A percentile compares a stretch with the other conserved stretches of the same genome.
Conservation (phyloP, 2,888 invertebrate genomes). For the Steinernema carpocapsae region DNA sequence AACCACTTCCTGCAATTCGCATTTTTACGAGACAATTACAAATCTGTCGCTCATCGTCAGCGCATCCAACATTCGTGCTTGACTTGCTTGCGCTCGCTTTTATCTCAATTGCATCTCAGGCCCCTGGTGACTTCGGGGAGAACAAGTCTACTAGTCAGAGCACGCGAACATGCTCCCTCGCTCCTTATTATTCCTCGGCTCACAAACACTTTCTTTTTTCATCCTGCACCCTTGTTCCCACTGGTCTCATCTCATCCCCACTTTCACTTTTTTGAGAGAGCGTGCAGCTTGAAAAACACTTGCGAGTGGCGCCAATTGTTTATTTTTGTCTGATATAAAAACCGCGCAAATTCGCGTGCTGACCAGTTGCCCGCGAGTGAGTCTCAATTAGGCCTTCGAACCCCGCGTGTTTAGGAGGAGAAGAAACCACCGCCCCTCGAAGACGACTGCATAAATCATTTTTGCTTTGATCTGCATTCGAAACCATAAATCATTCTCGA, state of each 20-base stretch:
- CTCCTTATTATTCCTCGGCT: conserved; percentile 15
- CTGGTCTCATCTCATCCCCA: neutral
- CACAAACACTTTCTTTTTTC: conserved; percentile 14
- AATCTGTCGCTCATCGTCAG: conserved; percentile 30
- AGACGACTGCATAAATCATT: conserved; percentile 32
- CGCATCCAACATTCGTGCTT: conserved; percentile 34
- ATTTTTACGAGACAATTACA: conserved; percentile 33
- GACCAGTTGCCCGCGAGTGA: neutral
- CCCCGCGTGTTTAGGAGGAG: neutral
- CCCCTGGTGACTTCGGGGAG: conserved; percentile 31
- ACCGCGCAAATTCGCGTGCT: conserved; percentile 24
- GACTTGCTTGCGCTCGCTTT: conserved; percentile 32
- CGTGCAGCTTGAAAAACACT: neutral
- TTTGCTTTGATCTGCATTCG: conserved; percentile 33
- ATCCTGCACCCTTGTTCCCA: conserved; percentile 9
- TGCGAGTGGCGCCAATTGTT: conserved; percentile 23
- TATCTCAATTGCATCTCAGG: conserved; percentile 34
- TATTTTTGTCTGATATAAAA: conserved; percentile 28
- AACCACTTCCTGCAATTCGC: conserved; percentile 12
- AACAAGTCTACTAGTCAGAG: conserved; percentile 21
- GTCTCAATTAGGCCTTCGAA: conserved; percentile 25
- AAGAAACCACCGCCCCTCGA: neutral
- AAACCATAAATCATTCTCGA: conserved; percentile 22
- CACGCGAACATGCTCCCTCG: conserved; percentile 12
- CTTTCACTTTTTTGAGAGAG: neutral